These are phyloP conservation scores for Drosophila anomalipes DNA, from an alignment of 2,888 invertebrate species.

Conservation along the genomic window DNA sequence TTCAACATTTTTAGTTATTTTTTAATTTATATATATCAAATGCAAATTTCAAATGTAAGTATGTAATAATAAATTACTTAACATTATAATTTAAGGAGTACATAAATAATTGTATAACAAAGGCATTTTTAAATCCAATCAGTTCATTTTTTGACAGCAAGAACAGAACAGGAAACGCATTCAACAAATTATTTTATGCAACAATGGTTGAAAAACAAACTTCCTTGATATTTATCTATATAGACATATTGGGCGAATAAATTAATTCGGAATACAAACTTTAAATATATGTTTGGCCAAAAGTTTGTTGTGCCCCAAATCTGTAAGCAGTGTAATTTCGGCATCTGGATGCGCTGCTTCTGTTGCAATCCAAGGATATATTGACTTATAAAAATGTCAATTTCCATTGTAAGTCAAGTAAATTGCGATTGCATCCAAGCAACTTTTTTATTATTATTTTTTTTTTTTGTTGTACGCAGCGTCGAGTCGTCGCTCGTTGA, in stretches of 20 bases:
- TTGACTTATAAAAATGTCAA: conserved; percentile 81
- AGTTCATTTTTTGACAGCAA: neutral
- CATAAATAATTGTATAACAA: neutral
- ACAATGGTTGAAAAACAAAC: conserved; percentile 26
- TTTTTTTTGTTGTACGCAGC: conserved; percentile 23
- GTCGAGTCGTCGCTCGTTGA: conserved; percentile 50
- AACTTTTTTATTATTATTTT: neutral
- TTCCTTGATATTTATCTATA: conserved; percentile 57
- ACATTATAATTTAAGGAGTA: neutral
- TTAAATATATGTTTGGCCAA: conserved; percentile 58
- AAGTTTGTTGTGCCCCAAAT: conserved; percentile 42
- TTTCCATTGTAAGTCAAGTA: conserved; percentile 66
- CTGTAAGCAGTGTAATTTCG: conserved; percentile 28
- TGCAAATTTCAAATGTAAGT: neutral
- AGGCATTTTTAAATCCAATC: neutral
- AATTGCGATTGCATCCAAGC: conserved; percentile 71
- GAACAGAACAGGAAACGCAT: conserved; percentile 11
- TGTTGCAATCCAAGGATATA: conserved; percentile 61
- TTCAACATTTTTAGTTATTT: neutral
- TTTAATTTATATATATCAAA: neutral
- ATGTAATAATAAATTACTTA: neutral
- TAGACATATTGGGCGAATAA: conserved; percentile 59
- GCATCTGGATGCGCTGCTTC: conserved; percentile 12
- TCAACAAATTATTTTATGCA: conserved; percentile 26
- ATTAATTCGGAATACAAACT: conserved; percentile 61